Base-by-base conservation (phyloP, 2,888 invertebrate species). In the Pteria penguin region DNA sequence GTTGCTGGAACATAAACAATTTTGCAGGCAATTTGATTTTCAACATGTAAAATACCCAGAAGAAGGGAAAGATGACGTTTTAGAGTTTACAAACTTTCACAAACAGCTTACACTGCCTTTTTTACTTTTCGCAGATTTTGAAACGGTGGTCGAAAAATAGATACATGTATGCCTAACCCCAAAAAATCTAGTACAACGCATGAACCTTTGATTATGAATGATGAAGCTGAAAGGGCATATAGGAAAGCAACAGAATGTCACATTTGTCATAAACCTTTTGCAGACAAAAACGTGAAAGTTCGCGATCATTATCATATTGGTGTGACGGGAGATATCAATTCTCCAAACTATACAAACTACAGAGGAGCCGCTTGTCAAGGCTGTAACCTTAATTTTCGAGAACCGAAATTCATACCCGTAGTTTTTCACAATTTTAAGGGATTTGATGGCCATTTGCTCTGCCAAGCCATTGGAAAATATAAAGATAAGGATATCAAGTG, bases 381-480 rank as follows among this genome's bases (percentile, higher is more conserved):
- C 14, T 36, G 45, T 14, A 36, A 36, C 45, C 45, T 36, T 36
- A 36, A 36, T 36, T 36, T 36, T 14, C 5, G 14, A 14, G 45
- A 29, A 72, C 71, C 31, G 76, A 75, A 58, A 52, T 75, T 72
- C 58, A 68, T 76, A 27, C 80, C 80, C 0, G 66, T 77, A 14
- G n/a, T 80, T 22, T 80, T 80, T 66, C 76, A 80, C 31, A 77
- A 80, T 62, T 32, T 80, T 2, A 36, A 70, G 18, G 75, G 77
- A 24, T 80, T 71, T 62, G 77, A 79, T 54, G 54, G 66, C 8
- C 79, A 79, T 52, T 27, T 76, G 11, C 54, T 79, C 8, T 65
- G 63, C 54, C 65, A 72, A 65, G 31, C 29, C 62, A 55, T 69
- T 36, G 75, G 73, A 22, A 61, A 66, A 67, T 66, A 32, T 14